Base-by-base conservation (phyloP, 1,140 invertebrate genomes). In the Rhyzopertha dominica region DNA sequence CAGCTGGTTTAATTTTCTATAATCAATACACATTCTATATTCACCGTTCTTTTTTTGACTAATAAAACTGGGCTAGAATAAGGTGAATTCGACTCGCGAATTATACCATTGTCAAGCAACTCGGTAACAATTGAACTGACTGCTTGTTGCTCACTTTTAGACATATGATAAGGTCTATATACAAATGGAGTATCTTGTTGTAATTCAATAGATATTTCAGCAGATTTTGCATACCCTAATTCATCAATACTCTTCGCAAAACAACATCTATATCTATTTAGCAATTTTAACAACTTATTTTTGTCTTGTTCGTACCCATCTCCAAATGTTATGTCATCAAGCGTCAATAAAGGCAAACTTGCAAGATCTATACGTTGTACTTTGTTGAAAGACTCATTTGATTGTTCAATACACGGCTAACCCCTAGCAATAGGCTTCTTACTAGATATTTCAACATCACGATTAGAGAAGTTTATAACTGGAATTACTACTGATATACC, bases 1-100 rank as follows among this genome's bases (percentile, higher is more conserved):
- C 1, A 54, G 31, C 29, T 43, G 36, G 49, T 77, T 77, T 2
- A 76, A 20, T 4, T 40, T 30, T 16, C 70, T 39, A 50, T 66
- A 76, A 50, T 71, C 63, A 1, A 65, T 34, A 35, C 55, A 53
- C 24, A 69, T 38, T 13, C 68, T 17, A 8, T 47, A 41, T 0
- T 45, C 30, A 2, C 62, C 61, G 16, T 54, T 54, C n/a, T 56
- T 55, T 22, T 66, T 68, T 45, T 35, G 3, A 66, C 60, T 7
- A 67, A 44, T 1, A 63, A 22, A 4, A 47, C 25, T 9, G 59
- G 57, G 22, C 51, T 58, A 1, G 56, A 49, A 36, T 60, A 65
- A 10, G 53, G 39, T 0, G 54, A 65, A 10, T 26, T 38, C 4
- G 59, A 57, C 8, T 53, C 38, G 10, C 34, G 18, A 22, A 63